phyloP scores from a whole-genome alignment of 2,797 vertebrate species.

The Hephaestus fuliginosus region DNA sequence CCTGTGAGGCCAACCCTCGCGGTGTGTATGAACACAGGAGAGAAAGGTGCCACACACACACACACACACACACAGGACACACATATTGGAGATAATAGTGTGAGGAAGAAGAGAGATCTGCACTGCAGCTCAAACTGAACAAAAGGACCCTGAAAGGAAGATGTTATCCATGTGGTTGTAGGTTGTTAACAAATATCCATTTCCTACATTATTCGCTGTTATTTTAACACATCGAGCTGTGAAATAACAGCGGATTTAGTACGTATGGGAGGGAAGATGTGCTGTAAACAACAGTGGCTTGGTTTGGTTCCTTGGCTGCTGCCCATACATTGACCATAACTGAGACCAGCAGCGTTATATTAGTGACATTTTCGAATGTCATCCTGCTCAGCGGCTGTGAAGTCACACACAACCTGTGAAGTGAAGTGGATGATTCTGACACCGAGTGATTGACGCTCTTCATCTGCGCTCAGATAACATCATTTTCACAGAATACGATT shows the following conservation, averaged over 20 bases:
- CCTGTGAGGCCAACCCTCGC: slow-evolving; percentile 51
- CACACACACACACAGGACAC: slow-evolving; percentile 11
- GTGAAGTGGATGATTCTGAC: slow-evolving; percentile 62
- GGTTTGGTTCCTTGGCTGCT: not conserved
- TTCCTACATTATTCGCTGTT: slow-evolving; percentile 19
- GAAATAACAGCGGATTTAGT: slow-evolving; percentile 18
- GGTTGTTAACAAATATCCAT: slow-evolving; percentile 16
- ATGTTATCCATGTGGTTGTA: not conserved
- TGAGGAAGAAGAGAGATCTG: not conserved
- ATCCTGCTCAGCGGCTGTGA: slow-evolving; percentile 55
- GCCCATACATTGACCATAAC: slow-evolving; percentile 18
- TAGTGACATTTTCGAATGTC: slow-evolving; percentile 70
- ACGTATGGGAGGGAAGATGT: not conserved
- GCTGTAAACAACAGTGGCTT: slow-evolving; percentile 5
- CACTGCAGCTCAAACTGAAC: slow-evolving; percentile 17
- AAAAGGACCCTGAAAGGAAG: slow-evolving; percentile 24
- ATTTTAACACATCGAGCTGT: slow-evolving; percentile 11
- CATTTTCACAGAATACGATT: slow-evolving; percentile 53
- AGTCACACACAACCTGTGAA: slow-evolving; percentile 53
- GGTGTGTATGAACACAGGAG: slow-evolving; percentile 31
- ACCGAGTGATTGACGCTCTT: slow-evolving; percentile 57
- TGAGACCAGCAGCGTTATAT: slow-evolving; percentile 9
- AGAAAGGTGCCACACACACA: slow-evolving; percentile 39
- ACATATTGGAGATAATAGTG: slow-evolving; percentile 22
- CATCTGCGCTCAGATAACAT: slow-evolving; percentile 53